Evolutionary conservation across 2,888 invertebrate species (phyloP), one percentile per base, ranked within the genome.

Genomic region (Scaptomyza tumidula): DNA sequence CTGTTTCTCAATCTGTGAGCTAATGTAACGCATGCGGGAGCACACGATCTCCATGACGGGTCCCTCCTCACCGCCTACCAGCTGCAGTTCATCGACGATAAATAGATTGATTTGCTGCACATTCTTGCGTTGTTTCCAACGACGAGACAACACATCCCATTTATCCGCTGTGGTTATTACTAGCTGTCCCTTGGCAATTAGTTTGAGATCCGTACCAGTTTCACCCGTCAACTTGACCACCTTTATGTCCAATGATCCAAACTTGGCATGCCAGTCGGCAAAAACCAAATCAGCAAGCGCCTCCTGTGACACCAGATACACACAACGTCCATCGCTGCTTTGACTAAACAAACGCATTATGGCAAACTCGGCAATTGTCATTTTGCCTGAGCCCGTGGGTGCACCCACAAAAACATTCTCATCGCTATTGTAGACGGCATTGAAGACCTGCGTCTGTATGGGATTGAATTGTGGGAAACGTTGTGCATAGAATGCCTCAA

Each of bases 61-160:
- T 0, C 98, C 97, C 80, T 97, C 97, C 83, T 97, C 97, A 0
- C 97, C 97, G 0, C 97, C 97, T 56, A 97, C 94, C 67, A 98
- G 93, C 89, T 99, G 99, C 27, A 99, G 93, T 81, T 99, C 99
- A 90, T 99, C 99, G 16, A 98, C 98, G 68, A 99, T 97, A 91
- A 99, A 98, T 14, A 99, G 93, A 68, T 98, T 97, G 9, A 99
- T 96, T 89, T 98, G 98, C 90, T 99, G 99, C 0, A 99, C 99
- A 91, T 98, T 98, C 92, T 99, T 99, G 35, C 99, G 94, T 89
- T 99, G 99, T 88, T 99, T 99, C 99, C 99, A 99, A 73, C 99
- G 94, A 59, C 99, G 94, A 0, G 99, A 99, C 3, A 99, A 93
- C 4, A 99, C 98, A 91, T 99, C 99, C 99, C 99, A 99, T 86